These are phyloP conservation scores for Stichodactyla helianthus DNA, from an alignment of 64 coral and sea anemone genomes.

Conservation along the genomic window DNA sequence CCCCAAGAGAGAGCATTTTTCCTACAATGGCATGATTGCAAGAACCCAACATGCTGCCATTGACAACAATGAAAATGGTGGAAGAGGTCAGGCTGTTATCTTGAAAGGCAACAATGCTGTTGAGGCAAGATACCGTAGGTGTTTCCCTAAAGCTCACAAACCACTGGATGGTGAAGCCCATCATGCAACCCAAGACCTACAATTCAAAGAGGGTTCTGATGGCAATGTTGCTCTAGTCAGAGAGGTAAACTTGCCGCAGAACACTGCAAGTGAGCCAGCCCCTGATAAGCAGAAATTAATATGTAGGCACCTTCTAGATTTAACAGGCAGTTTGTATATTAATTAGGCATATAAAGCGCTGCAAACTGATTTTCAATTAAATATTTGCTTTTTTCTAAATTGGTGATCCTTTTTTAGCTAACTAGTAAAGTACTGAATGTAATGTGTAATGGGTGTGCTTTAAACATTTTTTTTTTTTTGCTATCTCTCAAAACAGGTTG, in stretches of 20 bases:
- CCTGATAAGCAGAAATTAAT: background rate
- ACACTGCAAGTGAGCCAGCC: background rate
- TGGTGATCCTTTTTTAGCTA: too few relatives aligned
- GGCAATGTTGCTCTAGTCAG: background rate
- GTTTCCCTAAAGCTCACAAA: background rate
- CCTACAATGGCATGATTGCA: too few relatives aligned
- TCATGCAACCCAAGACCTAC: background rate
- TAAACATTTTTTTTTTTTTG: too few relatives aligned
- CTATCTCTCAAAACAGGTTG: too few relatives aligned
- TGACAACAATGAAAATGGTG: slow-evolving; percentile 1
- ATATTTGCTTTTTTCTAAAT: too few relatives aligned
- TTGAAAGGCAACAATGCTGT: background rate
- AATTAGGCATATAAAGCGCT: too few relatives aligned
- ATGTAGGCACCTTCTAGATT: background rate
- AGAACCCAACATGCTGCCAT: slow-evolving; percentile 15
- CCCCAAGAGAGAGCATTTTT: too few relatives aligned
- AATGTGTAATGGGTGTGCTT: too few relatives aligned
- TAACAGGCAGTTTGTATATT: background rate
- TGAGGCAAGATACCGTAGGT: background rate
- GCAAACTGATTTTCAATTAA: too few relatives aligned
- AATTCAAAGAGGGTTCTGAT: background rate
- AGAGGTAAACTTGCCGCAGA: background rate
- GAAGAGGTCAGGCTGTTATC: background rate
- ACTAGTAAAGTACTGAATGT: too few relatives aligned
- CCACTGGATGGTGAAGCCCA: slow-evolving; percentile 26